These are phyloP conservation scores for Byasa hedistus DNA, from an alignment of 2,888 invertebrate genomes.

Conservation along the genomic window DNA sequence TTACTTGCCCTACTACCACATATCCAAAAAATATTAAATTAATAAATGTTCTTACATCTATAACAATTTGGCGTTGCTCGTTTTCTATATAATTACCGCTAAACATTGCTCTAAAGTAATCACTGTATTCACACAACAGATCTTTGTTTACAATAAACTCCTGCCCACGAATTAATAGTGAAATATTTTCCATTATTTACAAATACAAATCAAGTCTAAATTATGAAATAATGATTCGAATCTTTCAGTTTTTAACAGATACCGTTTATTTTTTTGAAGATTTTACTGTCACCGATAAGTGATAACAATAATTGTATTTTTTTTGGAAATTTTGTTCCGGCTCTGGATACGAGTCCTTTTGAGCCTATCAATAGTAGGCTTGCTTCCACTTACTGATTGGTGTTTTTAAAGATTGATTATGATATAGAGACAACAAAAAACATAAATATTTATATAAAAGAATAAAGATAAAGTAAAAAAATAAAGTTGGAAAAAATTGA, in stretches of 20 bases:
- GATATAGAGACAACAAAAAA: no score
- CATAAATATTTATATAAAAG: no score
- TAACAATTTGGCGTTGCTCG: conserved; percentile 54
- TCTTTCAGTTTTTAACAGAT: background rate
- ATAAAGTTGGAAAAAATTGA: no score
- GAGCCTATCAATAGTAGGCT: no score
- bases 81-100: conserved; percentile 68
- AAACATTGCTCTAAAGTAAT: conserved; percentile 74
- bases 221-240: background rate
- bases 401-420: no score
- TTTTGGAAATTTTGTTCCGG: no score
- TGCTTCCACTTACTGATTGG: no score
- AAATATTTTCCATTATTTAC: conserved; percentile 47
- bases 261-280: background rate
- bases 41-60: conserved; percentile 54
- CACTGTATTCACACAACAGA: conserved; percentile 60
- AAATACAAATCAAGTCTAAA: background rate
- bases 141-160: conserved; percentile 56
- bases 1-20: background rate
- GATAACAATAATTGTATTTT: background rate
- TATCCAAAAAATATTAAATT: background rate
- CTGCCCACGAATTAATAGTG: conserved; percentile 51
- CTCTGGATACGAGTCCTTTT: no score
- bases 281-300: background rate
- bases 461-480: no score